Conservation (phyloP, 2,113 vertebrate species). For the Thermophis baileyi region DNA sequence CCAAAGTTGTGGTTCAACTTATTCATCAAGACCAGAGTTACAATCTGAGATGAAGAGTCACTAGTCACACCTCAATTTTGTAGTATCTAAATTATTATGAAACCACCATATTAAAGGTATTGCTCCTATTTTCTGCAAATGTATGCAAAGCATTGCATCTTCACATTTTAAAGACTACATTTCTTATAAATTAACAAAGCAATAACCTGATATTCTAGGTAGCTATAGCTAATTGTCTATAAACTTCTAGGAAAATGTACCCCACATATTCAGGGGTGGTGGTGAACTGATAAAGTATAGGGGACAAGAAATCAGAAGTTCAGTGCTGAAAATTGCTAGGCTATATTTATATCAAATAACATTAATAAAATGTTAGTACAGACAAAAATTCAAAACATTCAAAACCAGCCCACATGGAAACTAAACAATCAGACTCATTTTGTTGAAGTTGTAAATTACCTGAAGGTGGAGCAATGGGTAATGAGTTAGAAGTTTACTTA, state of each 20-base stretch:
- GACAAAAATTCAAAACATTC: background rate
- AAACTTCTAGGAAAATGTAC: background rate
- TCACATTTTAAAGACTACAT: background rate
- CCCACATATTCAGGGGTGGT: background rate
- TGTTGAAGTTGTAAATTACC: background rate
- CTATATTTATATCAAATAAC: conserved; percentile 4
- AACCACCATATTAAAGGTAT: background rate
- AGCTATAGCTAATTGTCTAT: background rate
- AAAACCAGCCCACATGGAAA: background rate
- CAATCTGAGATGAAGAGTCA: background rate
- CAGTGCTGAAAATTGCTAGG: background rate
- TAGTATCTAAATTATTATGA: background rate
- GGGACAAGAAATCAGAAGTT: background rate
- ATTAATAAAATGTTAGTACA: background rate
- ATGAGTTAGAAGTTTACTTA: conserved; percentile 38
- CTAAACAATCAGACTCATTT: background rate
- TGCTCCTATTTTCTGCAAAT: background rate
- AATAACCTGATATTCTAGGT: background rate
- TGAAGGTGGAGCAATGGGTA: background rate
- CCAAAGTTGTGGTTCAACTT: background rate
- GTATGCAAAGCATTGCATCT: background rate
- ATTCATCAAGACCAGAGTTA: background rate
- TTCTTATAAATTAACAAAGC: background rate
- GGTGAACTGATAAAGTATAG: background rate
- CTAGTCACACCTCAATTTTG: background rate